A percentile compares a stretch with the other conserved stretches of the same genome.
Conservation (phyloP, 1,140 invertebrate genomes). For the Trachelipus rathkii region DNA sequence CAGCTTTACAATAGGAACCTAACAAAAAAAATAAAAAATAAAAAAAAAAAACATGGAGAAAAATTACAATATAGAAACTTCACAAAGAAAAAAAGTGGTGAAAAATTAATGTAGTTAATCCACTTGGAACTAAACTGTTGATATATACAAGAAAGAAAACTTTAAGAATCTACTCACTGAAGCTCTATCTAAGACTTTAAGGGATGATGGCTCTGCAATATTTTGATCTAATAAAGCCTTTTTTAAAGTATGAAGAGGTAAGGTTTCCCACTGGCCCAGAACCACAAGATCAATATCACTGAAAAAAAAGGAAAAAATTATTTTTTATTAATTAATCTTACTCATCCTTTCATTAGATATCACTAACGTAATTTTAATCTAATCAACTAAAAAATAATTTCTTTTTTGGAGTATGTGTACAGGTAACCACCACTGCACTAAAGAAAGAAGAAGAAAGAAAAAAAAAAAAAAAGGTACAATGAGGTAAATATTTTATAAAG, state of each 20-base stretch:
- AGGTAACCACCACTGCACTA: too few relatives aligned
- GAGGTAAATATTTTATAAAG: too few relatives aligned
- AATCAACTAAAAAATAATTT: too few relatives aligned
- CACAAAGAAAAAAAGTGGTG: neutral
- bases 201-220: slow-evolving; percentile 77
- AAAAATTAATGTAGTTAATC: too few relatives aligned
- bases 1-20: slow-evolving; percentile 93
- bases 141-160: neutral
- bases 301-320: slow-evolving; percentile 46
- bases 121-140: neutral
- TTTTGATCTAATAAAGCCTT: slow-evolving; percentile 79
- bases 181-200: slow-evolving; percentile 95
- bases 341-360: too few relatives aligned
- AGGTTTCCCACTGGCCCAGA: slow-evolving; percentile 86
- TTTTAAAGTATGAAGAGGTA: slow-evolving; percentile 85
- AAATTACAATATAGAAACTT: neutral
- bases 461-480: too few relatives aligned
- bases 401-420: too few relatives aligned
- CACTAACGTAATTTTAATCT: too few relatives aligned
- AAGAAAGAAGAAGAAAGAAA: too few relatives aligned
- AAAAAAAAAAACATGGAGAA: slow-evolving; percentile 9
- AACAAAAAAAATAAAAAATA: slow-evolving; percentile 9
- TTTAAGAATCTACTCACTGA: slow-evolving; percentile 62
- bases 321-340: too few relatives aligned
- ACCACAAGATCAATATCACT: slow-evolving; percentile 98